Evolutionary conservation across 2,888 invertebrate species (phyloP), one percentile per base, ranked within the genome.

Genomic region (Orthonevra nobilis): DNA sequence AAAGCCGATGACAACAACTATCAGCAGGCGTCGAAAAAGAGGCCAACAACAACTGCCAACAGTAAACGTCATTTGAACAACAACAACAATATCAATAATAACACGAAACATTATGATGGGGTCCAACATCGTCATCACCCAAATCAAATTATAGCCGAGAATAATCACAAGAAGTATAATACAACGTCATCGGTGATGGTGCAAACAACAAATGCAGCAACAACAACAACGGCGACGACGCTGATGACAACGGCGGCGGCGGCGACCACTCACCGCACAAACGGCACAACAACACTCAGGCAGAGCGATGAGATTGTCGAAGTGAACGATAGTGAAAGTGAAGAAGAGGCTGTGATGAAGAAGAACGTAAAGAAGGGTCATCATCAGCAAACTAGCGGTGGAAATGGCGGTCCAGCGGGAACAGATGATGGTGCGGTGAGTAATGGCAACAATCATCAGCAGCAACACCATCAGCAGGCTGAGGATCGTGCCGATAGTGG

Each of bases 311-410:
- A 85, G 68, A 81, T 84, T 40, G 82, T 84, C 50, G 85, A 85
- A 82, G 84, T 85, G 50, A 82, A 82, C 44, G 84, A 84, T 28
- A 84, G 84, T 52, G 83, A 84, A 44, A 83, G 82, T 63, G 83
- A 84, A 56, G 83, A 82, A 3, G 81, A 75, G 44, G 40, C 68
- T 56, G 48, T 72, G 68, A 66, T 46, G 61, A 66, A 79, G 44
- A 75, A 81, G 50, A 79, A 6, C 36, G 36, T 46, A 58, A 79
- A 73, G 69, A 79, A 73, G 69, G 56, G 66, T 66, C 58, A 64
- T 36, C 58, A 54, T 14, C 40, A 69, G 12, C 75, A 44, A 68
- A 77, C 56, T 46, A 82, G 58, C 82, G 82, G 10, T 82, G 82
- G 58, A 69, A 81, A 46, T 56, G 83, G 52, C 36, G 83, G 81